Percentiles rank a stretch among this genome's conserved stretches.
These are phyloP conservation scores for Drosophila fuyamai DNA, from an alignment of 1,140 invertebrate species.

Conservation along the genomic window DNA sequence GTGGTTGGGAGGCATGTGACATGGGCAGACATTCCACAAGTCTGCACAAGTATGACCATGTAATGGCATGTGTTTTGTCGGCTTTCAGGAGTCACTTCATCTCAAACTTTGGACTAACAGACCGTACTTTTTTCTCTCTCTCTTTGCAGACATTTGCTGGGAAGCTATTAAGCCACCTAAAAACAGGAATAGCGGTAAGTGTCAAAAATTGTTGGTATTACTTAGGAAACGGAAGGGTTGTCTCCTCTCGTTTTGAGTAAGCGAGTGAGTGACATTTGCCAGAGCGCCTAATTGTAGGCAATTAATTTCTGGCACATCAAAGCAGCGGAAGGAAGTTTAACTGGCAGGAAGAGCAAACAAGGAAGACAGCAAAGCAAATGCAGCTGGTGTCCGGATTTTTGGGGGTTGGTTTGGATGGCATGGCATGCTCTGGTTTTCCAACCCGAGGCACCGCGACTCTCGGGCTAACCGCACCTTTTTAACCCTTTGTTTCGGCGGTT, in stretches of 20 bases:
- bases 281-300: conserved; percentile 83
- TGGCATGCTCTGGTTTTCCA: conserved; percentile 1
- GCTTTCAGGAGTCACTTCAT: conserved; percentile 40
- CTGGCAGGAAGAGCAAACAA: conserved; percentile 48
- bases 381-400: conserved; percentile 74
- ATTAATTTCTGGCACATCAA: conserved; percentile 84
- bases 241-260: conserved; percentile 8
- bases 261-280: conserved; percentile 73
- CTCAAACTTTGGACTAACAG: conserved; percentile 71
- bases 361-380: conserved; percentile 72
- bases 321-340: conserved; percentile 64
- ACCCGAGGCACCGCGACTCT: conserved; percentile 45
- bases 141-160: conserved; percentile 48
- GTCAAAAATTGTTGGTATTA: conserved; percentile 56
- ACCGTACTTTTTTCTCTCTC: conserved; percentile 27
- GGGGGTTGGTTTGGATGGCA: conserved; percentile 26
- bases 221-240: neutral
- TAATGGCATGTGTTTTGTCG: conserved; percentile 78
- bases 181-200: conserved; percentile 74
- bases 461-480: conserved; percentile 80
- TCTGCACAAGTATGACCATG: conserved; percentile 63
- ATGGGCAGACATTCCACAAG: conserved; percentile 70
- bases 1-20: conserved; percentile 52
- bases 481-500: conserved; percentile 70
- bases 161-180: conserved; percentile 72